phyloP scores from a whole-genome alignment of 1,140 invertebrate species.

The Aleiodes sp. region DNA sequence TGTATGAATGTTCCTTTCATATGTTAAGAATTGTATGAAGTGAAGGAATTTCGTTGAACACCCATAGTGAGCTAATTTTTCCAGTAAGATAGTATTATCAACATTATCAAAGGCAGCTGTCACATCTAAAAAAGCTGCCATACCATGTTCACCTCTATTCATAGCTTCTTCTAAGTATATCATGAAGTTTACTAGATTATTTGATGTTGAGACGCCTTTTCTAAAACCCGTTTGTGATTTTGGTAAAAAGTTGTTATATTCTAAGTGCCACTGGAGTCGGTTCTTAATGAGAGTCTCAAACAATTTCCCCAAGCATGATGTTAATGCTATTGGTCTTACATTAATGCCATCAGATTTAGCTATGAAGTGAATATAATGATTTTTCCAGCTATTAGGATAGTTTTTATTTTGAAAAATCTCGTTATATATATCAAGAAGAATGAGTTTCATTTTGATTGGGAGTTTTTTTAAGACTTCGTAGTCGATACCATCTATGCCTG shows the following conservation, averaged over 20 bases:
- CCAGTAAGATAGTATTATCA: background rate
- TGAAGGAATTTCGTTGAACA: conserved; percentile 11
- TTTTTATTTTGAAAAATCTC: no score
- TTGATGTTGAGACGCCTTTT: conserved; percentile 8
- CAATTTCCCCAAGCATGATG: conserved; percentile 31
- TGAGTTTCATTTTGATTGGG: no score
- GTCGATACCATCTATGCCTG: no score
- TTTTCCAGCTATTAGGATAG: no score
- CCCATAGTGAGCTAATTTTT: conserved; percentile 29
- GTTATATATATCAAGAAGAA: no score
- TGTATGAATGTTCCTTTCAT: background rate
- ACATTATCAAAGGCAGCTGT: conserved; percentile 31
- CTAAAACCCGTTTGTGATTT: conserved; percentile 23
- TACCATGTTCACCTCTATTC: conserved; percentile 6
- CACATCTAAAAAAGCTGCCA: conserved; percentile 32
- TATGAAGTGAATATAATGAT: no score
- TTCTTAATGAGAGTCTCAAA: conserved; percentile 32
- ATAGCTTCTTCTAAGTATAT: conserved; percentile 21
- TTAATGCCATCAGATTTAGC: background rate
- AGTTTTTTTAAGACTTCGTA: no score
- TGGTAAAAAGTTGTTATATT: background rate
- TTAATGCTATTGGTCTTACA: conserved; percentile 11
- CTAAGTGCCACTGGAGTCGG: conserved; percentile 25
- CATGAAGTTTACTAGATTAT: conserved; percentile 23
- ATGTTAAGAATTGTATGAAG: conserved; percentile 10